Evolutionary conservation across 2,113 vertebrate genomes (phyloP).

Genomic region (Macaca fascicularis): DNA sequence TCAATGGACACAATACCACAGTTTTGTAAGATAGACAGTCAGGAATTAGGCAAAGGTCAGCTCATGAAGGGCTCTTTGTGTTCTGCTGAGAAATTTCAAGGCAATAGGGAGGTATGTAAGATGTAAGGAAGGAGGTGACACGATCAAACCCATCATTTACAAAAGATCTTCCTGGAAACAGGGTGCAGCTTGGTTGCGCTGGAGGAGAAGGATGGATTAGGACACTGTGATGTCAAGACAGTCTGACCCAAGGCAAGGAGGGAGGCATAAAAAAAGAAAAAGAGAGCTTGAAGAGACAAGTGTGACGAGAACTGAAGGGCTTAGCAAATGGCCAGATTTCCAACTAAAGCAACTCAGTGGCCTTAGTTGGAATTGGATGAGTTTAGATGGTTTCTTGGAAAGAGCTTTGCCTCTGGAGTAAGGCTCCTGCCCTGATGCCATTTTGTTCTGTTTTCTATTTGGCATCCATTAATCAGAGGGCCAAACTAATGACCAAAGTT

Average conservation of each 20-base stretch:
- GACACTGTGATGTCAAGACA: not conserved
- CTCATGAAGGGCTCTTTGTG: not conserved
- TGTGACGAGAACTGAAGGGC: no score
- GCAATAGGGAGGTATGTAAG: not conserved
- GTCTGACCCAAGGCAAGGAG: not conserved
- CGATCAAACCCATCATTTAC: not conserved
- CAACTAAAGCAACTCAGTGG: not conserved
- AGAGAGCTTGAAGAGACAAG: not conserved
- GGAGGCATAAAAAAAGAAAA: not conserved
- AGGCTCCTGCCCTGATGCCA: not conserved
- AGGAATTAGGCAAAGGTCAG: not conserved
- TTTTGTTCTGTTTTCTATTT: not conserved
- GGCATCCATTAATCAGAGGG: not conserved
- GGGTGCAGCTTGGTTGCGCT: not conserved
- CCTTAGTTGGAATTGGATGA: not conserved
- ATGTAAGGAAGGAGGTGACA: not conserved
- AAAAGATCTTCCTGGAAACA: not conserved
- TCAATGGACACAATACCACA: not conserved
- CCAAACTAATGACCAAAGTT: not conserved
- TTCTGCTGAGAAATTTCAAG: constrained; percentile 4
- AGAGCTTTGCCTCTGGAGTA: not conserved
- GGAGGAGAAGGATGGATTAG: not conserved
- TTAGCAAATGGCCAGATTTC: not conserved
- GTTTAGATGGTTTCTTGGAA: not conserved
- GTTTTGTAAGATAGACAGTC: not conserved